These are phyloP conservation scores for Indri indri DNA, from an alignment of 2,113 vertebrate genomes.

Conservation along the genomic window DNA sequence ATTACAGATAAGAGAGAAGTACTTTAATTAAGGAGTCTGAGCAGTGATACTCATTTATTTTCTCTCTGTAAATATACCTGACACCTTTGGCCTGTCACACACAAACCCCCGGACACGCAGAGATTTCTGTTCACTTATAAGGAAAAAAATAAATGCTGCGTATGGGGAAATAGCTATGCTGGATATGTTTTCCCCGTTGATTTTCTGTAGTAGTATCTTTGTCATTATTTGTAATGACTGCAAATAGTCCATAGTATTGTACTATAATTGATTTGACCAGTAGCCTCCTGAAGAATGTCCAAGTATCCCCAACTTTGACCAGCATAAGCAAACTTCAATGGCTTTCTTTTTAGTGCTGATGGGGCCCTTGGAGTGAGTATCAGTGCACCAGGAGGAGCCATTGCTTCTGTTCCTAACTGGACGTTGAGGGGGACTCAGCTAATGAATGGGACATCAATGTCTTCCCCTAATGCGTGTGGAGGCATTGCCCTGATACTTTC, in stretches of 20 bases:
- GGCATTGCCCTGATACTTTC: conserved; percentile 97
- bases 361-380: conserved; percentile 97
- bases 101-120: not conserved
- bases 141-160: not conserved
- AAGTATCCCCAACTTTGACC: not conserved
- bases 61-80: not conserved
- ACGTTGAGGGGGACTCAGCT: conserved; percentile 97
- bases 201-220: not conserved
- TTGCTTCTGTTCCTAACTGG: conserved; percentile 99
- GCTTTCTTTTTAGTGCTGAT: conserved; percentile 87
- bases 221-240: not conserved
- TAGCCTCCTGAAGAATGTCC: not conserved
- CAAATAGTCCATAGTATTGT: not conserved
- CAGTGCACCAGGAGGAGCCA: conserved; percentile 97
- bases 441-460: conserved; percentile 99
- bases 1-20: not conserved
- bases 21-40: not conserved
- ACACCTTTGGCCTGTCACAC: not conserved
- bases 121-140: not conserved
- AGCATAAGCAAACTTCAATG: not conserved
- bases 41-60: not conserved
- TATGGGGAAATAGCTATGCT: not conserved
- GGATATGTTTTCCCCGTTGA: not conserved
- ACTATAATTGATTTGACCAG: not conserved
- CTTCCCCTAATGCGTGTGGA: conserved; percentile 97